Base-by-base conservation (phyloP, 2,797 vertebrate species). In the Micrastur ruficollis region DNA sequence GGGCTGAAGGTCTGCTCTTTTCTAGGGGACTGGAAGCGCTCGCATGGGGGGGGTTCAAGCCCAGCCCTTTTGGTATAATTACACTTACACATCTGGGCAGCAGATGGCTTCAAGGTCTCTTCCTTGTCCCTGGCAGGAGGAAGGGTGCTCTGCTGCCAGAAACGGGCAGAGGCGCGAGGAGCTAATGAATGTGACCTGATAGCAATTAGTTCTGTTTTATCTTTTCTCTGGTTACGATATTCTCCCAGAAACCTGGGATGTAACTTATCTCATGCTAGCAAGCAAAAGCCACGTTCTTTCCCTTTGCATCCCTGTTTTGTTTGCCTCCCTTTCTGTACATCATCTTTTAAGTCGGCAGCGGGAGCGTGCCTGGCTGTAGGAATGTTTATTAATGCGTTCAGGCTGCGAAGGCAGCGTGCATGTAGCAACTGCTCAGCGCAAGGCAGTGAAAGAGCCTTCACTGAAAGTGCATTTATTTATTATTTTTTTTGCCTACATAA, bases 41-140 rank as follows among this genome's bases (percentile, higher is more conserved):
- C 10, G 3, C 3, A 1, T 2, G 2, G 58, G 46, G 58, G 46
- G 50, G 1, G 8, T 50, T 38, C 0, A 16, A 86, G 81, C 74
- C 62, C 55, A 31, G 47, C 72, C 68, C 94, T 86, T 42, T 12
- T 2, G 6, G 91, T 61, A 10, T 86, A 75, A 96, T 95, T 84
- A 92, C 95, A 81, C 83, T 90, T 81, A 90, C 83, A 61, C 96
- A 95, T 91, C 95, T 96, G 94, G 89, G 95, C 53, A 81, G 89
- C 96, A 95, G 91, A 92, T 97, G 94, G 96, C 94, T 95, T 95
- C 96, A 96, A 95, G 95, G 96, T 94, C 91, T 84, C 72, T 44
- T 56, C 76, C 80, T 53, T 23, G 89, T 89, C 81, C 89, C 86
- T 1, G 0, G 76, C 50, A 70, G 50, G 50, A 93, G 65, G 75